phyloP scores from a whole-genome alignment of 2,888 invertebrate genomes.

The Sarcophaga rosellei region DNA sequence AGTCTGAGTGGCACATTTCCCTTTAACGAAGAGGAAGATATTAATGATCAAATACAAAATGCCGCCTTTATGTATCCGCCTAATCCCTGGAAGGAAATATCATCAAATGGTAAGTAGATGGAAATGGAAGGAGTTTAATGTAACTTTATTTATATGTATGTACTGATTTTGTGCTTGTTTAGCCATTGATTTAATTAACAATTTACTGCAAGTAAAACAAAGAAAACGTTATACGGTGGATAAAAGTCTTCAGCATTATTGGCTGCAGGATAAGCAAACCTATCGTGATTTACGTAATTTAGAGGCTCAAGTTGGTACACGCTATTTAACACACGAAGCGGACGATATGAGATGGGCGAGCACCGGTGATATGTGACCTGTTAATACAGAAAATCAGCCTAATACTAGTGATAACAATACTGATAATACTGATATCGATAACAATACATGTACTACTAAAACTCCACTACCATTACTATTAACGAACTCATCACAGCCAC shows the following conservation, averaged over 20 bases:
- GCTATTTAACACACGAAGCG: conserved; percentile 95
- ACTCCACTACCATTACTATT: neutral
- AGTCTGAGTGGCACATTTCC: conserved; percentile 99
- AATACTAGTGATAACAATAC: neutral
- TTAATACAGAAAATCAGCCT: conserved; percentile 68
- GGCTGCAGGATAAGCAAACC: conserved; percentile 98
- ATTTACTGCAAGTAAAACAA: conserved; percentile 97
- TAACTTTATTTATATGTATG: neutral
- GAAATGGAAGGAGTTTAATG: neutral
- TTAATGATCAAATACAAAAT: conserved; percentile 99
- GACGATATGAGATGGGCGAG: conserved; percentile 94
- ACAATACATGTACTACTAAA: neutral
- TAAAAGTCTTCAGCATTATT: conserved; percentile 96
- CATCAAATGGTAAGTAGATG: conserved; percentile 87
- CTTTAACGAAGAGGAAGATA: conserved; percentile 99
- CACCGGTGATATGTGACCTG: conserved; percentile 80
- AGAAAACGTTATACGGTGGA: conserved; percentile 97
- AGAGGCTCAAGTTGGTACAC: conserved; percentile 89
- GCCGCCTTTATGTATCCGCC: conserved; percentile 99
- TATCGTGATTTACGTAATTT: conserved; percentile 96
- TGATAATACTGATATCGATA: neutral
- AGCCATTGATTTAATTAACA: conserved; percentile 99
- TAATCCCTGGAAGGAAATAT: conserved; percentile 98
- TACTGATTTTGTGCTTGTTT: neutral
- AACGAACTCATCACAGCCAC: conserved; percentile 27